Conservation (phyloP, 2,797 vertebrate genomes). For the Morelia viridis region DNA sequence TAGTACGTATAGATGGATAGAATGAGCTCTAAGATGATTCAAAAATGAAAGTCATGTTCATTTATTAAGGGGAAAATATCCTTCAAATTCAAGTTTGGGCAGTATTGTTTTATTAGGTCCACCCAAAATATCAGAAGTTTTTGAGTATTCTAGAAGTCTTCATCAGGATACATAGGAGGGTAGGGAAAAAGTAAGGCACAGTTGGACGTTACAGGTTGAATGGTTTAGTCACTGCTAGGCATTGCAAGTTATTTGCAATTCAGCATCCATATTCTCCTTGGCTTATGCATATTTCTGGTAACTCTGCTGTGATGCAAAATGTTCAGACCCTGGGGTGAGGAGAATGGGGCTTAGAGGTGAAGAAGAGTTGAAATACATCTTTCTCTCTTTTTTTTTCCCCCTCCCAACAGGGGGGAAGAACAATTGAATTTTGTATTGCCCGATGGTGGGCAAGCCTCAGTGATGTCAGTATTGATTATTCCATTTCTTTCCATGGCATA, state of each 20-base stretch:
- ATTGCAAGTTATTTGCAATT: background rate
- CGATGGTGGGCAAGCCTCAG: conserved; percentile 99
- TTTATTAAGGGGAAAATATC: background rate
- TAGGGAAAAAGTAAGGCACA: background rate
- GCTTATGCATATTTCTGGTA: background rate
- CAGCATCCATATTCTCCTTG: background rate
- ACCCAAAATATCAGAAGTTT: background rate
- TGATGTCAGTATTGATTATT: conserved; percentile 92
- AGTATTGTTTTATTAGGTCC: background rate
- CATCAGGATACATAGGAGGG: background rate
- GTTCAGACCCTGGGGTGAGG: background rate
- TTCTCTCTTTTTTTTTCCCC: conserved; percentile 23
- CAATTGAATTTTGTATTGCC: conserved; percentile 94
- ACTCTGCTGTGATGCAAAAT: background rate
- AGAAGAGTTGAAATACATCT: background rate
- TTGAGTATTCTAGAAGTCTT: background rate
- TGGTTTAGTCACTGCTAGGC: background rate
- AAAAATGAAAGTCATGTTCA: background rate
- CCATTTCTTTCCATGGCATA: conserved; percentile 92
- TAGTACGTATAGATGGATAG: background rate
- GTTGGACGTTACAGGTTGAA: background rate
- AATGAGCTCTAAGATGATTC: background rate
- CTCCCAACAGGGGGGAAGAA: conserved; percentile 81
- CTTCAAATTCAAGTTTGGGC: background rate
- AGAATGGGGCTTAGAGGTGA: background rate